Evolutionary conservation across 2,113 vertebrate species (phyloP), one percentile per base, ranked within the genome.

Genomic region (Xenus cinereus): DNA sequence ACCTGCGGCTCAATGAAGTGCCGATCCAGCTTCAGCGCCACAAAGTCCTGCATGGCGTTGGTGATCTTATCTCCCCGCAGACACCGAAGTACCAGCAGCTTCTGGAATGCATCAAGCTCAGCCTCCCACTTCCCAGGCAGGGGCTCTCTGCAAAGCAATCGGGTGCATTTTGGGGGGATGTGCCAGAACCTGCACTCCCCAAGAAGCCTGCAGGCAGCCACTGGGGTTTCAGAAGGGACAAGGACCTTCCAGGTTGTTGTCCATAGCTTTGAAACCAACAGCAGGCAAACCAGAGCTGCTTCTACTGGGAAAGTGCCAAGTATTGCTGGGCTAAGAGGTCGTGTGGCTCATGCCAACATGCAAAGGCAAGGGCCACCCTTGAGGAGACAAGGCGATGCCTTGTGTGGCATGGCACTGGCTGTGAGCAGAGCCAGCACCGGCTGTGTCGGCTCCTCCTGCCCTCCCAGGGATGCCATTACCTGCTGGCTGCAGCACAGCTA

Each of bases 1-100:
- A 98, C 99, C 98, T 99, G 99, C 1, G 99, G 99, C 90, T 99
- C 99, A 28, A 99, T 98, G 97, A 99, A 99, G 48, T 81, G 97
- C 33, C 97, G 98, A 17, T 98, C 99, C 91, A 99, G 96, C 66
- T 99, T 96, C 85, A 93, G 87, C 7, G 98, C 96, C 89, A 99
- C 99, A 26, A 99, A 99, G 95, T 99, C 99, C 96, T 99, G 99
- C 98, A 99, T 98, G 95, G 98, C 98, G 0, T 98, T 99, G 83
- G 98, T 98, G 64, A 99, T 95, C 92, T 98, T 98, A 96, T 99
- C 99, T 28, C 98, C 97, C 43, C 99, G 98, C 64, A 99, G 98
- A 81, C 99, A 99, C 60, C 98, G 98, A 79, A 99, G 98, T 53
- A 99, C 93, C 89, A 99, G 96, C 75, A 99, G 95, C 97, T 98